Base-by-base conservation (phyloP, 2,113 vertebrate genomes). In the Oxyruncus cristatus region DNA sequence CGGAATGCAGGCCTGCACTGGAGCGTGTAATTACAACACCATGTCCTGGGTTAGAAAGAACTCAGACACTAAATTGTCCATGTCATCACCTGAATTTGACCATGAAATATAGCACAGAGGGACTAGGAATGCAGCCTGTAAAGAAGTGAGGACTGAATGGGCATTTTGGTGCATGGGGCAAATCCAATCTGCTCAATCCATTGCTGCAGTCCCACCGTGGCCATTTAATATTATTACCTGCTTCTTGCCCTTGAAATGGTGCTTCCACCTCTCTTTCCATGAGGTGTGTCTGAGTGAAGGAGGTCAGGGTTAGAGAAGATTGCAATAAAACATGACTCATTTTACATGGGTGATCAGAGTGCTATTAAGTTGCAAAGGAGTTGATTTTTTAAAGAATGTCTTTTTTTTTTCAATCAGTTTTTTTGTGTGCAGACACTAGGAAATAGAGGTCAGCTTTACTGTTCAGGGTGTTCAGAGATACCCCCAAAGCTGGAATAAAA, bases 31-130 rank as follows among this genome's bases (percentile, higher is more conserved):
- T 99, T 97, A 97, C 98, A 98, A 98, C 98, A 98, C 98, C 98
- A 98, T 98, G 98, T 98, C 98, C 97, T 97, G 96, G 85, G 96
- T 98, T 98, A 97, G 95, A 98, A 98, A 98, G 97, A 98, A 98
- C 98, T 98, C 98, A 98, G 98, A 98, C 98, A 98, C 98, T 98
- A 99, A 99, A 99, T 98, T 99, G 98, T 98, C 98, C 97, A 90
- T 99, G 98, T 99, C 99, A 99, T 98, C 98, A 73, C 98, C 97
- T 97, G 96, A 94, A 98, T 96, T 97, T 98, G 96, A 97, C 98
- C 85, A 95, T 98, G 98, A 99, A 99, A 98, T 98, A 98, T 97
- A 95, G 80, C 85, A 95, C 85, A 95, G 96, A 87, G 98, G 97
- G 98, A 97, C 97, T 97, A 95, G 98, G 98, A 97, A 98, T 98